Evolutionary conservation across 1,140 invertebrate species (phyloP).

Genomic region (Leptinotarsa lineolata): DNA sequence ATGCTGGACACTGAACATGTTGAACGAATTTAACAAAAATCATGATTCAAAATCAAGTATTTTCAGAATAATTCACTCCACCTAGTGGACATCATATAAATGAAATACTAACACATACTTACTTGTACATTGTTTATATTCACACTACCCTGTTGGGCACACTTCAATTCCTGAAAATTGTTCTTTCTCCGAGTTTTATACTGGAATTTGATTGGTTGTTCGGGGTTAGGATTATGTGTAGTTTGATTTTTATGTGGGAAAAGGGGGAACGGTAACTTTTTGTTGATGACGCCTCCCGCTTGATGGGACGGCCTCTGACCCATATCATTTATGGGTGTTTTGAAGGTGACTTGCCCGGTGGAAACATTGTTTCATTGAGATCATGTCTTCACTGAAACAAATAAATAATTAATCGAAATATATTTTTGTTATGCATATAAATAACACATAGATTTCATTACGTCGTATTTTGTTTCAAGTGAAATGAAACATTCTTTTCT

Average conservation of each 20-base stretch:
- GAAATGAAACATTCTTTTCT: too few species aligned
- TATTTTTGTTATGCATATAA: too few species aligned
- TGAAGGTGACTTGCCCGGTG: not conserved
- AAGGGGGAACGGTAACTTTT: conserved; percentile 46
- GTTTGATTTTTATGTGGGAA: conserved; percentile 39
- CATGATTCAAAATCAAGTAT: too few species aligned
- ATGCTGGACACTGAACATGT: too few species aligned
- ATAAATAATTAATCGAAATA: too few species aligned
- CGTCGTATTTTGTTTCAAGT: too few species aligned
- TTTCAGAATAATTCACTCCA: too few species aligned
- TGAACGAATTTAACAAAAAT: too few species aligned
- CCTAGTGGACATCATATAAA: too few species aligned
- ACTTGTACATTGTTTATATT: conserved; percentile 20
- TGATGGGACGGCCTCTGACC: conserved; percentile 50
- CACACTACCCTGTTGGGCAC: conserved; percentile 19
- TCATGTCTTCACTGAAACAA: not conserved
- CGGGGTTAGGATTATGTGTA: conserved; percentile 44
- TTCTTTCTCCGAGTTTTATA: conserved; percentile 50
- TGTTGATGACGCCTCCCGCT: conserved; percentile 34
- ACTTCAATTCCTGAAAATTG: conserved; percentile 21
- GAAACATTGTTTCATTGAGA: not conserved
- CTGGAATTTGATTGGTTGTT: conserved; percentile 54
- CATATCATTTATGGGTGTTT: conserved; percentile 46
- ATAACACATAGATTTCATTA: too few species aligned
- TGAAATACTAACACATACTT: not conserved